Evolutionary conservation across 2,888 invertebrate species (phyloP).

Genomic region (Zygogramma bicolorata): DNA sequence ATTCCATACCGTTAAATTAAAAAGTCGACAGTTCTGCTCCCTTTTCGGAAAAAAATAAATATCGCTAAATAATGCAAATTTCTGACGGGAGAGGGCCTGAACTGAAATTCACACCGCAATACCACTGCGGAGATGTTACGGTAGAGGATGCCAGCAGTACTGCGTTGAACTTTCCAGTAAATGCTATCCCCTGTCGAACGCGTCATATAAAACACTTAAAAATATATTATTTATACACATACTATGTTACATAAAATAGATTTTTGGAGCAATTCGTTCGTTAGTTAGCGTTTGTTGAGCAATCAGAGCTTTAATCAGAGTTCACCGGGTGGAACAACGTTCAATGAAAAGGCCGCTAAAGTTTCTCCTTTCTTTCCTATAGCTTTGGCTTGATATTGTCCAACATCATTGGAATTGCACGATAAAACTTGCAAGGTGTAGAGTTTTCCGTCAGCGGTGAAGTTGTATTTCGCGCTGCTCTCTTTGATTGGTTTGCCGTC

Average conservation of each 20-base stretch:
- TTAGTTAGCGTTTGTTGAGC: constrained; percentile 52
- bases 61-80: constrained; percentile 43
- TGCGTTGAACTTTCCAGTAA: constrained; percentile 18
- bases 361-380: constrained; percentile 89
- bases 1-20: constrained; percentile 61
- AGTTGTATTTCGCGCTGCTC: constrained; percentile 80
- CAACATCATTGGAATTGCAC: constrained; percentile 82
- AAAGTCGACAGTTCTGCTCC: constrained; percentile 59
- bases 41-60: constrained; percentile 52
- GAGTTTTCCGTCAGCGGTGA: constrained; percentile 84
- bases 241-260: constrained; percentile 59
- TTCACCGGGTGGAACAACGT: constrained; percentile 75
- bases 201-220: constrained; percentile 59
- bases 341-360: constrained; percentile 87
- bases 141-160: constrained; percentile 57
- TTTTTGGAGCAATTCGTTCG: constrained; percentile 65
- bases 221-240: constrained; percentile 55
- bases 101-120: constrained; percentile 21
- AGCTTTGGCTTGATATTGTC: constrained; percentile 89
- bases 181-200: constrained; percentile 10
- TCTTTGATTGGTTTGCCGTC: constrained; percentile 92
- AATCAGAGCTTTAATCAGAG: constrained; percentile 61
- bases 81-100: constrained; percentile 30
- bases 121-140: constrained; percentile 49
- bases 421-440: constrained; percentile 84